phyloP scores from a whole-genome alignment of 2,888 invertebrate species.

The Dryobota labecula region DNA sequence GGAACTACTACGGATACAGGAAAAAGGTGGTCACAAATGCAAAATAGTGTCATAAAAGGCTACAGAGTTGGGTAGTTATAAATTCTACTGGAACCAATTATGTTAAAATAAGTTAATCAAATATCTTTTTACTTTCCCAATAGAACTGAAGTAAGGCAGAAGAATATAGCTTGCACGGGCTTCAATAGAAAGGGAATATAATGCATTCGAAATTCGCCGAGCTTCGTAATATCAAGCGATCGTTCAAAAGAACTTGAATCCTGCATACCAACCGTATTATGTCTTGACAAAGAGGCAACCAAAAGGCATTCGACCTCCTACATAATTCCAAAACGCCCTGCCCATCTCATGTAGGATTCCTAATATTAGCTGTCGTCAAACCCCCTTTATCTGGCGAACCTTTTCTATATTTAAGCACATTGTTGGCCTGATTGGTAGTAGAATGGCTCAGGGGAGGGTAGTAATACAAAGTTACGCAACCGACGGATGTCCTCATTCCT shows the following conservation, averaged over 20 bases:
- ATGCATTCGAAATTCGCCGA: conserved; percentile 2
- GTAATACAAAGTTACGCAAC: conserved; percentile 78
- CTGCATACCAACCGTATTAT: conserved; percentile 35
- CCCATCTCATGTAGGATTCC: conserved; percentile 42
- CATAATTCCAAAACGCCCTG: conserved; percentile 56
- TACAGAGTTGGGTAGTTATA: neutral
- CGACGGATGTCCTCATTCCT: conserved; percentile 80
- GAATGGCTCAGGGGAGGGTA: conserved; percentile 54
- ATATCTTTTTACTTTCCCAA: neutral
- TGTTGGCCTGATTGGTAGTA: conserved; percentile 62
- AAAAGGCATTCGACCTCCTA: conserved; percentile 49
- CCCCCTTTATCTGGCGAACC: conserved; percentile 59
- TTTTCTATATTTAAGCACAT: conserved; percentile 67
- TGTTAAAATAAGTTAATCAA: neutral
- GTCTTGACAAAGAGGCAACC: conserved; percentile 46
- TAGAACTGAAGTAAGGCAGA: neutral
- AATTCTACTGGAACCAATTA: neutral
- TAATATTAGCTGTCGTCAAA: conserved; percentile 59
- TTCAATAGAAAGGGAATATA: conserved; percentile 5
- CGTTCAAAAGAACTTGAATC: conserved; percentile 40
- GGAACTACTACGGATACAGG: neutral
- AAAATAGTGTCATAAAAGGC: conserved; percentile 19
- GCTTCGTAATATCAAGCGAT: conserved; percentile 28
- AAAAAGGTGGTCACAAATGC: conserved; percentile 33
- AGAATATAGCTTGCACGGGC: neutral